Evolutionary conservation across 2,113 vertebrate genomes (phyloP).

Genomic region (Alethe castanea): DNA sequence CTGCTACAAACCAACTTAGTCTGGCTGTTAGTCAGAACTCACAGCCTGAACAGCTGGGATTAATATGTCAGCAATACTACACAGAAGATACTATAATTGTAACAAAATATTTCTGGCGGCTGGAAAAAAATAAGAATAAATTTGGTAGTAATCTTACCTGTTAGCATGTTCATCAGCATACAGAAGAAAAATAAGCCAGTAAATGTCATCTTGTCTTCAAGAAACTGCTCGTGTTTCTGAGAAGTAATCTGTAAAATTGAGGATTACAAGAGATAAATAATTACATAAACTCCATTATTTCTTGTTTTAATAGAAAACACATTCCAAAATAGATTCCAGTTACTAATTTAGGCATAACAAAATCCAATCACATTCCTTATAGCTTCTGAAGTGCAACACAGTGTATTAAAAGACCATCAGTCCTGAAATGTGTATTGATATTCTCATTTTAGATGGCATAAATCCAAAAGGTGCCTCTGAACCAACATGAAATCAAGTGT

Average conservation of each 20-base stretch:
- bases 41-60: background rate
- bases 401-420: background rate
- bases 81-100: background rate
- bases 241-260: background rate
- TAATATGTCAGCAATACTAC: background rate
- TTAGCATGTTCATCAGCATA: background rate
- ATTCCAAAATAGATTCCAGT: background rate
- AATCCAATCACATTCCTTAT: background rate
- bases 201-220: constrained; percentile 38
- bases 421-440: background rate
- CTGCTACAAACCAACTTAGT: background rate
- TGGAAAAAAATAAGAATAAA: background rate
- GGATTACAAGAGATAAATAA: background rate
- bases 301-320: background rate
- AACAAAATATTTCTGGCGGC: background rate
- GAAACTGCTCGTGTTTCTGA: background rate
- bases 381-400: background rate
- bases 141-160: constrained; percentile 40
- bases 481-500: background rate
- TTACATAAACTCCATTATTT: background rate
- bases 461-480: background rate
- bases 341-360: background rate
- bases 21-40: background rate
- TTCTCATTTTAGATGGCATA: background rate
- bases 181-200: constrained; percentile 35